Evolutionary conservation across 2,113 vertebrate species (phyloP), one percentile per base, ranked within the genome.

Genomic region (Ageneiosus marmoratus): DNA sequence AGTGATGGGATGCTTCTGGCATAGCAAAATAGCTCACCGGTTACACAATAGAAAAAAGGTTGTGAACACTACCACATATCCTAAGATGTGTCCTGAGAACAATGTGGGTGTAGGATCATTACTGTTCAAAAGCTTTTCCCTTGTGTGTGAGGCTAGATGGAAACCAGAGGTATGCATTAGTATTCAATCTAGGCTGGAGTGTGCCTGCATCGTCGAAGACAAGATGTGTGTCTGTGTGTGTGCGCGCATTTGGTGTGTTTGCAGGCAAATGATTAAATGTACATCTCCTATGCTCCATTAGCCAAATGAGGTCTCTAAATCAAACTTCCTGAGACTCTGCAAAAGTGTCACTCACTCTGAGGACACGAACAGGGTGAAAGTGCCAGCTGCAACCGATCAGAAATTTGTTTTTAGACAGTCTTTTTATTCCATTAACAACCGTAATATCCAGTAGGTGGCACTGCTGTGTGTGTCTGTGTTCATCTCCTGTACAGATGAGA

Each of bases 81-180:
- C 37, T 48, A 83, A 72, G 79, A 77, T 72, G 44, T 50, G 58
- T 79, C 41, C 41, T 27, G n/a, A 81, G 44, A 84, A 76, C 12
- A 82, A 60, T 56, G 75, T 62, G 51, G 11, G 34, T 83, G 70
- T 16, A 53, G 77, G 67, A 76, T 76, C 60, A 63, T 77, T 80
- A 55, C 34, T 58, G 78, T 20, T 56, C 63, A 55, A 76, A 75
- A 37, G 69, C 22, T 13, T 86, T 41, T 55, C 48, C 41, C 44
- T 27, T 51, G 44, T 46, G 72, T 74, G 12, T 72, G 48, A 62
- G 69, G 58, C 29, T 74, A 74, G 7, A 74, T 74, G 10, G 53
- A 73, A 63, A 73, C 67, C 65, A 48, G 51, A 69, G 51, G 67
- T 8, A 41, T 29, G 53, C 55, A 82, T 82, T 60, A 56, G 44